These are phyloP conservation scores for Notodonta ziczac DNA, from an alignment of 2,888 invertebrate genomes.

Conservation along the genomic window DNA sequence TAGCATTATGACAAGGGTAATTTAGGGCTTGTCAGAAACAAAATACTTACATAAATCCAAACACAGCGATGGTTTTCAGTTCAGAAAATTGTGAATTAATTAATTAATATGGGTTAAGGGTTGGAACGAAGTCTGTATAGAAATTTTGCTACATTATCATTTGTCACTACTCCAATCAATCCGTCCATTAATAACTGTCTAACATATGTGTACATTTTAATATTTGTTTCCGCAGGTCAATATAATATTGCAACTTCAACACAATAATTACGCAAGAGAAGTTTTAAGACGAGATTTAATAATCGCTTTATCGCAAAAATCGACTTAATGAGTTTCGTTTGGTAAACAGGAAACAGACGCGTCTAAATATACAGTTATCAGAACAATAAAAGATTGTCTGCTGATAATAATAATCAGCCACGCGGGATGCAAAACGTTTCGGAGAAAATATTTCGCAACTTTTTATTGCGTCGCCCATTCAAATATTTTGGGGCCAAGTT, in stretches of 20 bases:
- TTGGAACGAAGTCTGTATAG: neutral
- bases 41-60: neutral
- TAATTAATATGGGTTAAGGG: no score
- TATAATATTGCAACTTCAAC: neutral
- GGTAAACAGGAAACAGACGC: constrained; percentile 20
- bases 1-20: no score
- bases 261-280: neutral
- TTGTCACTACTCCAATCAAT: neutral
- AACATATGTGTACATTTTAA: no score
- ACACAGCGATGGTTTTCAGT: no score
- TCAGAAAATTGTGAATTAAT: no score
- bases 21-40: neutral
- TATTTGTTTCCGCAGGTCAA: neutral
- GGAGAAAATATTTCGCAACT: constrained; percentile 24
- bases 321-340: constrained; percentile 12
- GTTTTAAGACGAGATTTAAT: constrained; percentile 1
- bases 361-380: constrained; percentile 42
- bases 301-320: constrained; percentile 15
- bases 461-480: constrained; percentile 19
- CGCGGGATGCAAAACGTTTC: constrained; percentile 27
- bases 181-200: no score
- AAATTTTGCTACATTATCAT: neutral
- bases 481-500: neutral
- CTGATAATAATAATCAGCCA: constrained; percentile 37
- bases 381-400: constrained; percentile 35